Percentiles rank a stretch among this genome's conserved stretches.
phyloP scores from a whole-genome alignment of 2,888 invertebrate species.

The Amphipyra tragopoginis region DNA sequence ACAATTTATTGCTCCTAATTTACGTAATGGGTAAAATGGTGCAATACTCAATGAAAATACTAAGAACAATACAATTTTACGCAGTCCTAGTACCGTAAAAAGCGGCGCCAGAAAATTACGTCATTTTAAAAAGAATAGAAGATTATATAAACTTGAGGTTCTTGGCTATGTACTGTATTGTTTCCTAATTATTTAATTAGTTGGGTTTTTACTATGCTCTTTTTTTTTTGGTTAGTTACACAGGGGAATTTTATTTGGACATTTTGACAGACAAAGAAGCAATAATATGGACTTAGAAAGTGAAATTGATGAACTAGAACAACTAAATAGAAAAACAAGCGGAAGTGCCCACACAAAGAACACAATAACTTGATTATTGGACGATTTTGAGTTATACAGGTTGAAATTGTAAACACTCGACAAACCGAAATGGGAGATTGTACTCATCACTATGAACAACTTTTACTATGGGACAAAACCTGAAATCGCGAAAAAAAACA shows the following conservation, averaged over 20 bases:
- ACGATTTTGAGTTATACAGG: no score
- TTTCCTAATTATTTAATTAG: constrained; percentile 28
- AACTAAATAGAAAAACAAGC: no score
- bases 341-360: no score
- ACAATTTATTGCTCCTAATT: constrained; percentile 78
- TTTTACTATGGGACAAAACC: no score
- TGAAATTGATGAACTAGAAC: background rate
- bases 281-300: background rate
- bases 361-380: no score
- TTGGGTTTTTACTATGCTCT: constrained; percentile 8
- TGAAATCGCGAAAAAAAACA: no score
- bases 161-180: constrained; percentile 15
- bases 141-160: constrained; percentile 24
- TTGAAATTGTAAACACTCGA: no score
- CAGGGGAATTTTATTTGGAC: background rate
- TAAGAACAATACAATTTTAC: constrained; percentile 70
- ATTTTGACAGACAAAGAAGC: background rate
- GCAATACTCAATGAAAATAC: constrained; percentile 71
- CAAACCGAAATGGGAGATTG: no score
- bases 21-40: constrained; percentile 68
- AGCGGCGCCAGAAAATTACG: constrained; percentile 71
- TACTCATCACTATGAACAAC: no score
- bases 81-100: constrained; percentile 58
- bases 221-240: background rate
- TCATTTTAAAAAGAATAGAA: constrained; percentile 49